Base-by-base conservation (phyloP, 2,888 invertebrate species). In the Panopea generosa region DNA sequence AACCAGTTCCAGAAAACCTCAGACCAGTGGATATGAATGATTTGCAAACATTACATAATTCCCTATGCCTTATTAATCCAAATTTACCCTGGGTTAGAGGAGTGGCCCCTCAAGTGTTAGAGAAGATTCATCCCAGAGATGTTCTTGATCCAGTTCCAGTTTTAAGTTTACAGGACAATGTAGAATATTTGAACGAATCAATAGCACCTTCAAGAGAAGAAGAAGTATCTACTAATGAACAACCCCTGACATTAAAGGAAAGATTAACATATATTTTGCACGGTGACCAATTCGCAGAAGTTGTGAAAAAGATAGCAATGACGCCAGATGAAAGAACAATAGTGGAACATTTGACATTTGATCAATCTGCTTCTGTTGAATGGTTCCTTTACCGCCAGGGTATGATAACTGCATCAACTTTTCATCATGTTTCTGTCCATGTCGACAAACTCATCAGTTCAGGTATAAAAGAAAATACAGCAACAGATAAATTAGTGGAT, bases 81-180 rank as follows among this genome's bases (percentile, higher is more conserved):
- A 50, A 59, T 26, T 40, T 68, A 9, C 61, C 69, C 4, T 69
- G 69, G 61, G 47, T 69, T 6, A 52, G 33, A 55, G 61, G 45
- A 43, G 55, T 53, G 7, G 47, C 69, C n/a, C 69, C 60, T 18
- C n/a, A n/a, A n/a, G n/a, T n/a, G n/a, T n/a, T n/a, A n/a, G n/a
- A n/a, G n/a, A n/a, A n/a, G n/a, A n/a, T n/a, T n/a, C n/a, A n/a
- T n/a, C n/a, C n/a, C n/a, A n/a, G n/a, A n/a, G n/a, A n/a, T n/a
- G n/a, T n/a, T n/a, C n/a, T n/a, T n/a, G n/a, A n/a, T n/a, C n/a
- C n/a, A n/a, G n/a, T n/a, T n/a, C n/a, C n/a, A n/a, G n/a, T n/a
- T n/a, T n/a, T n/a, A n/a, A n/a, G n/a, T n/a, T n/a, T 20, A 33
- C n/a, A 52, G n/a, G n/a, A n/a, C n/a, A n/a, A n/a, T n/a, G n/a